A percentile compares a stretch with the other conserved stretches of the same genome.
phyloP scores from a whole-genome alignment of 2,888 invertebrate species.

The Linnaemya tessellans region DNA sequence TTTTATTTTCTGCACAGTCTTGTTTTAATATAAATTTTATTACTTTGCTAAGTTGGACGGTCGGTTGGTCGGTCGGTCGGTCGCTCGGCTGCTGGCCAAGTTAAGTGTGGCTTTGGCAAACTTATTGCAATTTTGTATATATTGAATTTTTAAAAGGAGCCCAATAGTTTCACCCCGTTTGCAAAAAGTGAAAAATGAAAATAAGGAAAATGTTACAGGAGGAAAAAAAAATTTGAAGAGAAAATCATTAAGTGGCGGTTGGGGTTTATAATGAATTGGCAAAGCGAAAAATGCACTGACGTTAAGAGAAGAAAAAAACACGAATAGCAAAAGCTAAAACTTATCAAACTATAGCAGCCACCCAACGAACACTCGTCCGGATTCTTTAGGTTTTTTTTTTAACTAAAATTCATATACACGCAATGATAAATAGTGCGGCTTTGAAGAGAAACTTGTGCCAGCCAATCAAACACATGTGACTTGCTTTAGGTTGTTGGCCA shows the following conservation, averaged over 20 bases:
- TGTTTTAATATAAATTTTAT: slow-evolving; percentile 61
- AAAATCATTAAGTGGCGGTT: slow-evolving; percentile 19
- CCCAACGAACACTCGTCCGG: slow-evolving; percentile 44
- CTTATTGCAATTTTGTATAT: slow-evolving; percentile 36
- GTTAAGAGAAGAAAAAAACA: background rate
- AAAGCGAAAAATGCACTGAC: background rate
- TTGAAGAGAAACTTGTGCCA: too few relatives aligned
- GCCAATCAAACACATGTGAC: too few relatives aligned
- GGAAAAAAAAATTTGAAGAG: background rate
- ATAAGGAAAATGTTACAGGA: background rate
- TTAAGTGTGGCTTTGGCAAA: slow-evolving; percentile 40
- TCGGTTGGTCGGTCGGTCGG: too few relatives aligned
- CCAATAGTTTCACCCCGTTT: background rate
- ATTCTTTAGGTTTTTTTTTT: slow-evolving; percentile 16
- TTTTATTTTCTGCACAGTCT: background rate
- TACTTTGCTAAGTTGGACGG: slow-evolving; percentile 39
- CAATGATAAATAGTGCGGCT: too few relatives aligned
- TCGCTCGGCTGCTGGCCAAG: background rate
- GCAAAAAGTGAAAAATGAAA: background rate
- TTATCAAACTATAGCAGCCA: slow-evolving; percentile 42
- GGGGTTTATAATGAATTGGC: background rate
- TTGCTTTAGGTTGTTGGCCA: too few relatives aligned
- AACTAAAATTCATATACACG: too few relatives aligned
- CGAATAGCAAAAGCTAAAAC: slow-evolving; percentile 14
- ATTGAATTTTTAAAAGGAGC: slow-evolving; percentile 19